A percentile compares a stretch with the other conserved stretches of the same genome.
phyloP scores from a whole-genome alignment of 2,113 vertebrate species.

The Peromyscus californicus region DNA sequence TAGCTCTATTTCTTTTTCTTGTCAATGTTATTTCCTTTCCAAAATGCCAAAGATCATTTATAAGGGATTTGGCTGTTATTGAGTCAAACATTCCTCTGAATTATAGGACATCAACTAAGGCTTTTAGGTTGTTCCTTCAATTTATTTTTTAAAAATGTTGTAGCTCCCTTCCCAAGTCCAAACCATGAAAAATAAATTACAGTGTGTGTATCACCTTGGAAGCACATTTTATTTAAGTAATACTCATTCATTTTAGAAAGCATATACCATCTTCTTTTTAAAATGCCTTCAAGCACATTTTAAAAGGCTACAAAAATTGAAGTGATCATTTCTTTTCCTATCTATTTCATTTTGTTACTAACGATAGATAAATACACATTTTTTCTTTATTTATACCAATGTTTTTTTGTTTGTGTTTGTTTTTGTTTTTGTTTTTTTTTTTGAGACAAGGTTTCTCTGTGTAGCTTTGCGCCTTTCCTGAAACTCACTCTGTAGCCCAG shows the following conservation, averaged over 20 bases:
- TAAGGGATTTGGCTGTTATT: not conserved
- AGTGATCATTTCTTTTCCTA: constrained; percentile 21
- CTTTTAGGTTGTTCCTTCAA: not conserved
- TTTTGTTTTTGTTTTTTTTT: too few relatives aligned
- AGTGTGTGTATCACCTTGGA: not conserved
- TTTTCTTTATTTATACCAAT: not conserved
- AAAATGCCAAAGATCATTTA: not conserved
- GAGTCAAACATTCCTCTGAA: not conserved
- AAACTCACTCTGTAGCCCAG: too few relatives aligned
- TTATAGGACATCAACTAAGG: not conserved
- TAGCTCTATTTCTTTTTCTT: not conserved
- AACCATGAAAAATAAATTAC: constrained; percentile 43
- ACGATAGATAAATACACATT: not conserved
- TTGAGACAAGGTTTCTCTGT: too few relatives aligned
- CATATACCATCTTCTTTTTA: not conserved
- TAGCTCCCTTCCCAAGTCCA: not conserved
- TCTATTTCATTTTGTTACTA: constrained; percentile 16
- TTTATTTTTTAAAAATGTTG: not conserved
- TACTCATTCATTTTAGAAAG: constrained; percentile 30
- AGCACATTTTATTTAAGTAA: constrained; percentile 60
- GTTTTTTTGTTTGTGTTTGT: too few relatives aligned
- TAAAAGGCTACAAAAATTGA: not conserved
- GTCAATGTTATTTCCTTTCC: not conserved
- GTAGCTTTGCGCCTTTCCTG: too few relatives aligned
- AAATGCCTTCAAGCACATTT: constrained; percentile 15